Conservation (phyloP, 2,113 vertebrate genomes). For the Crypturellus undulatus region DNA sequence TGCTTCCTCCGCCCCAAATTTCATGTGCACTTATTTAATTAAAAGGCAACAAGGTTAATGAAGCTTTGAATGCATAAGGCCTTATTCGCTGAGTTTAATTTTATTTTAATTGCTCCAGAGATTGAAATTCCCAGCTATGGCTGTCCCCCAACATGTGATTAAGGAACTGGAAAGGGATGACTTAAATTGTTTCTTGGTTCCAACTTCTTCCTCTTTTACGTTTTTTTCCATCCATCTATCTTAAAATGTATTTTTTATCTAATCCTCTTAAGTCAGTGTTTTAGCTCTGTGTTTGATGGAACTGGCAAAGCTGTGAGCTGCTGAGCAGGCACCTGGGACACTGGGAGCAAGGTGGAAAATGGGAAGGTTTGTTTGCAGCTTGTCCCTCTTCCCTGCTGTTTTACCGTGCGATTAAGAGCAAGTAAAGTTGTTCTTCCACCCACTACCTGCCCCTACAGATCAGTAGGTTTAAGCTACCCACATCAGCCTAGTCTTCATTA, state of each 20-base stretch:
- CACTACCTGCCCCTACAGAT: rapidly evolving
- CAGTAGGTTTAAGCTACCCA: neutral
- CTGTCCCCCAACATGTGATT: conserved; percentile 52
- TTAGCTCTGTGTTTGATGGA: neutral
- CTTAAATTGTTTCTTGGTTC: neutral
- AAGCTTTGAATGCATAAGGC: conserved; percentile 73
- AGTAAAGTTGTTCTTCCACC: neutral
- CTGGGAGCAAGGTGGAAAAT: neutral
- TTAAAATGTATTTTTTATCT: neutral
- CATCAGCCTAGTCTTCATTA: neutral
- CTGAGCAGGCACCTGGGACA: neutral
- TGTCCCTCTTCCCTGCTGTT: neutral
- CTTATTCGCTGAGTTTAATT: conserved; percentile 71
- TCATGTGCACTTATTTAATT: conserved; percentile 72
- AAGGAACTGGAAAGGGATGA: conserved; percentile 28
- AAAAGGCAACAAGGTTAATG: conserved; percentile 73
- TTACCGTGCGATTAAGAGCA: neutral
- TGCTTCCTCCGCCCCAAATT: conserved; percentile 40
- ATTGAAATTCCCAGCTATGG: conserved; percentile 46
- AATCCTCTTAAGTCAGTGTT: neutral
- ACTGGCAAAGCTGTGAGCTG: neutral
- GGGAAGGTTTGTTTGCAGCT: neutral
- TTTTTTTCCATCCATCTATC: neutral
- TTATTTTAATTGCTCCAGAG: conserved; percentile 76
- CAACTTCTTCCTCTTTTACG: conserved; percentile 2